phyloP scores from a whole-genome alignment of 1,140 invertebrate genomes.

The Goniozus legneri region DNA sequence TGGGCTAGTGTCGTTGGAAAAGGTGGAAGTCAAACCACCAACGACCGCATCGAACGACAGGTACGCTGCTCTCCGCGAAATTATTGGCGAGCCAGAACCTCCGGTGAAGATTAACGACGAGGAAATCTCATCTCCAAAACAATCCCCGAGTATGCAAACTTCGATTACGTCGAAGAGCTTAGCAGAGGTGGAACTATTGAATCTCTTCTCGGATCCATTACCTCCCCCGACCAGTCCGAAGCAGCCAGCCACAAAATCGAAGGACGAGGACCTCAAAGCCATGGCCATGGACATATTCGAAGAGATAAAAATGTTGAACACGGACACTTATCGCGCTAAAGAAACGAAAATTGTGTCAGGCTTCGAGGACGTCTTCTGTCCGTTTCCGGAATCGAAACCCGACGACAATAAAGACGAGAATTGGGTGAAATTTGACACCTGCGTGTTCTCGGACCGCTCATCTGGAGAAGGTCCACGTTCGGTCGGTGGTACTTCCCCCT shows the following conservation, averaged over 20 bases:
- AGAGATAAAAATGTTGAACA: slow-evolving; percentile 49
- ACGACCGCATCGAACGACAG: slow-evolving; percentile 40
- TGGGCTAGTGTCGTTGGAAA: slow-evolving; percentile 22
- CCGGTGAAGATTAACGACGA: slow-evolving; percentile 20
- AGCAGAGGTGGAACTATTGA: slow-evolving; percentile 41
- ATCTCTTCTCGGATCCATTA: slow-evolving; percentile 41
- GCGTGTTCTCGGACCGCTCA: slow-evolving; percentile 40
- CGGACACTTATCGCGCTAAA: slow-evolving; percentile 14
- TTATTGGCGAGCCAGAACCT: slow-evolving; percentile 39
- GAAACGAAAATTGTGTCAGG: slow-evolving; percentile 22
- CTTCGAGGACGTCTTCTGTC: slow-evolving; percentile 43
- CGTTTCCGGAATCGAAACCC: slow-evolving; percentile 33
- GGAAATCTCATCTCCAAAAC: slow-evolving; percentile 3
- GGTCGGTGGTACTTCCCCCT: slow-evolving; percentile 63
- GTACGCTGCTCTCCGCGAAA: slow-evolving; percentile 46
- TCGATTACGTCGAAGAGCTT: slow-evolving; percentile 14
- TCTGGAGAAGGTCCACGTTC: slow-evolving; percentile 46
- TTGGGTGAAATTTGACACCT: slow-evolving; percentile 56
- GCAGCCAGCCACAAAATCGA: slow-evolving; percentile 22
- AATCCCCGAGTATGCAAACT: slow-evolving; percentile 18
- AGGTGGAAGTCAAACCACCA: slow-evolving; percentile 36
- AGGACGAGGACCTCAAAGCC: slow-evolving; percentile 31
- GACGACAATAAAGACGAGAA: slow-evolving; percentile 39
- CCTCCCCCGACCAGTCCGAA: slow-evolving; percentile 24
- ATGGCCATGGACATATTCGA: slow-evolving; percentile 45